These are phyloP conservation scores for Sphaerophoria rueppellii DNA, from an alignment of 2,888 invertebrate genomes.

Conservation along the genomic window DNA sequence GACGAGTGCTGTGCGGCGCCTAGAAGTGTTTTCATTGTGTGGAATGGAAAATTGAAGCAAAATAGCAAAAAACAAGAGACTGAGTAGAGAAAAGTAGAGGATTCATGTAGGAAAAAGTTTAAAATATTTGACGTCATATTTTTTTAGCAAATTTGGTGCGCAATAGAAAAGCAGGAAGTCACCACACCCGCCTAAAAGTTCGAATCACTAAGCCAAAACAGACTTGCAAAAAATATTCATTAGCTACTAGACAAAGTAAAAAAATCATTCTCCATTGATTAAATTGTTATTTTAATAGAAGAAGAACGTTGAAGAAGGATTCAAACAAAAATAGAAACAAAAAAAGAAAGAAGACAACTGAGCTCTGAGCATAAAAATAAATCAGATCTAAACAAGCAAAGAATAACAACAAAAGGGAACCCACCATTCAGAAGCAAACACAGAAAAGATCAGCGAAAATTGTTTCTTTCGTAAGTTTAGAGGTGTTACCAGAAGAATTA, in stretches of 20 bases:
- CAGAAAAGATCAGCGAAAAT: not conserved
- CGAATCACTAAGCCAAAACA: slow-evolving; percentile 39
- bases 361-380: not conserved
- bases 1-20: slow-evolving; percentile 7
- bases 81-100: slow-evolving; percentile 12
- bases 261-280: slow-evolving; percentile 10
- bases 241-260: slow-evolving; percentile 8
- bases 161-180: slow-evolving; percentile 35
- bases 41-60: not conserved
- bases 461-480: not conserved
- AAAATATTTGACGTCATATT: slow-evolving; percentile 66
- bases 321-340: slow-evolving; percentile 45
- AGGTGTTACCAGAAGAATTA: not conserved
- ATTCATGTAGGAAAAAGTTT: slow-evolving; percentile 31
- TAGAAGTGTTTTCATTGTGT: slow-evolving; percentile 5
- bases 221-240: slow-evolving; percentile 50
- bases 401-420: not conserved
- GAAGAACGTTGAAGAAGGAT: slow-evolving; percentile 36
- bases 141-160: slow-evolving; percentile 24
- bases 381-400: slow-evolving; percentile 8
- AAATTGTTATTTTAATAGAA: slow-evolving; percentile 2
- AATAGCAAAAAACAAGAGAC: slow-evolving; percentile 18
- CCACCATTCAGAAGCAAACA: not conserved
- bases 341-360: slow-evolving; percentile 5
- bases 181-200: slow-evolving; percentile 40